These are phyloP conservation scores for Falco cherrug DNA, from an alignment of 2,797 vertebrate genomes.

Conservation along the genomic window DNA sequence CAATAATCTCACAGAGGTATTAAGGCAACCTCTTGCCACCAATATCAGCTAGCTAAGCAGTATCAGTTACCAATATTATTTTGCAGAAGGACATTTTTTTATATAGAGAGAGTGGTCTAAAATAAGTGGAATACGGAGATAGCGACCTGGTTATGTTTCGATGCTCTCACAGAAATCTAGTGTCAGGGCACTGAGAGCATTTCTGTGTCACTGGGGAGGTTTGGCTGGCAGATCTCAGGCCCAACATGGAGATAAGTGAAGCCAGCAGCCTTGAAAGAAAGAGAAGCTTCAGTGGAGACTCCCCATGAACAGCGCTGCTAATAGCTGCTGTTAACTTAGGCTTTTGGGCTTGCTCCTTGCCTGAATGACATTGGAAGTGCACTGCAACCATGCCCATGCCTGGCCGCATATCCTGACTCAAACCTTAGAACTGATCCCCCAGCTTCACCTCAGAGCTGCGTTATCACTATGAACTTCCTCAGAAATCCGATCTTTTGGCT, in stretches of 20 bases:
- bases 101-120: background rate
- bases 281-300: background rate
- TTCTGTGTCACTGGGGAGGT: background rate
- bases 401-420: background rate
- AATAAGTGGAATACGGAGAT: background rate
- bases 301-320: background rate
- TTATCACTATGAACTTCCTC: background rate
- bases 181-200: background rate
- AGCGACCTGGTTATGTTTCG: background rate
- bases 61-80: background rate
- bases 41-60: background rate
- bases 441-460: background rate
- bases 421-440: background rate
- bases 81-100: background rate
- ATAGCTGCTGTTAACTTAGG: background rate
- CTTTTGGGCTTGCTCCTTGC: background rate
- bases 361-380: background rate
- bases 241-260: background rate
- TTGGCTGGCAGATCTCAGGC: background rate
- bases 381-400: background rate
- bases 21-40: background rate
- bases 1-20: background rate
- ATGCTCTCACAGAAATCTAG: background rate
- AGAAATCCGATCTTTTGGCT: background rate
- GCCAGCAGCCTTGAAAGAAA: background rate